Evolutionary conservation across 2,888 invertebrate species (phyloP), one percentile per base, ranked within the genome.

Genomic region (Ptychoptera albimana): DNA sequence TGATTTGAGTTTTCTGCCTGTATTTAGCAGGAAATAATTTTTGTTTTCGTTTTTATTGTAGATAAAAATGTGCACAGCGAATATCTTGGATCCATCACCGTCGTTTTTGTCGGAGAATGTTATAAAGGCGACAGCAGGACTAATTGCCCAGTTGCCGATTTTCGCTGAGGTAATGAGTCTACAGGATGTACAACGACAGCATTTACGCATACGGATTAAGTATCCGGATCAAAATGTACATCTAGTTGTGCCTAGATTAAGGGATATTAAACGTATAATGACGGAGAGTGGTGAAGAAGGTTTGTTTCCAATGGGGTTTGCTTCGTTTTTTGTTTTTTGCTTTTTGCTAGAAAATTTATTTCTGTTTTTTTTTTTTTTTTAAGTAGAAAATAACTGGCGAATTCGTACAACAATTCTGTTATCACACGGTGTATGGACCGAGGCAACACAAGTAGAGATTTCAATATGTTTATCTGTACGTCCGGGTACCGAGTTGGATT

Each of bases 181-280:
- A 45, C 73, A 77, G 34, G 77, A 82, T 56, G 74, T 82, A 0
- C 71, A 71, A 45, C 77, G 83, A 1, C 69, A 70, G 41, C 74
- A 80, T 47, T 68, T 94, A 54, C 73, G 91, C 49, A 75, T 93
- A 50, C 82, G 86, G 68, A 80, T 92, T 29, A 79, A 81, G 51
- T 94, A 94, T 68, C 93, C 94, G 1, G 94, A 96, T 69, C 86
- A 91, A 55, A 79, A 83, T 58, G 76, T 80, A 46, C 87, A 92
- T 60, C 73, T 92, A 46, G 74, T 89, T 46, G 72, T 85, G 45
- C 93, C 92, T 3, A 75, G 80, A 41, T 68, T 74, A 8, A 74
- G 79, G 44, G 88, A 92, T 58, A 72, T 93, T 54, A 74, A 82
- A 32, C 74, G 78, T 42, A 72, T 64, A 23, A 61, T 82, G 54